Conservation (phyloP, 2,113 vertebrate species). For the Ramphastos sulfuratus region DNA sequence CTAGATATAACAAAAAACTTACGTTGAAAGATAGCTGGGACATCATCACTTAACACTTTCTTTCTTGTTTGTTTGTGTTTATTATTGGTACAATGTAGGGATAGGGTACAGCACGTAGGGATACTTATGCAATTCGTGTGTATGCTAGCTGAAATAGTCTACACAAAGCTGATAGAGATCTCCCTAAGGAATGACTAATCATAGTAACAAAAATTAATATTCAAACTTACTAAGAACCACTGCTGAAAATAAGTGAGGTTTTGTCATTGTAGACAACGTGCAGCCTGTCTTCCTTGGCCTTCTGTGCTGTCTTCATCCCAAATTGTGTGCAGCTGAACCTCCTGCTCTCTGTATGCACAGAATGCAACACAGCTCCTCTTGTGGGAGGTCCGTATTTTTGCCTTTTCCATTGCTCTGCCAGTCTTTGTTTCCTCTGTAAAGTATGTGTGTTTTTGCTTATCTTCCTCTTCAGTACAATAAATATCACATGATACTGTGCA, state of each 20-base stretch:
- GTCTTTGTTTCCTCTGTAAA: neutral
- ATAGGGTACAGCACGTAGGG: too few relatives aligned
- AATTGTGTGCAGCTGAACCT: neutral
- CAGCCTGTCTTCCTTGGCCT: neutral
- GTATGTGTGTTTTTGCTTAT: neutral
- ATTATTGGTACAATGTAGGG: neutral
- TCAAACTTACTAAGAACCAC: neutral
- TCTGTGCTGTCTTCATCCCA: neutral
- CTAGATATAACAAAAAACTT: neutral
- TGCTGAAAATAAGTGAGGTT: neutral
- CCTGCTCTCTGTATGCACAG: neutral
- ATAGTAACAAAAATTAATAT: neutral
- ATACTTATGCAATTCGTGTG: neutral
- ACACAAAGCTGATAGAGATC: neutral
- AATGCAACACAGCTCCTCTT: neutral
- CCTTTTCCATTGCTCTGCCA: neutral
- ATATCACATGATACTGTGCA: accelerated
- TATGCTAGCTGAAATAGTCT: neutral
- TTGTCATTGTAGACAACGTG: neutral
- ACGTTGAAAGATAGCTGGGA: neutral
- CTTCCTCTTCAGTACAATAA: neutral
- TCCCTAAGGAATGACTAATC: neutral
- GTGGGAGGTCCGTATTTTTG: accelerated
- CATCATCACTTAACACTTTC: neutral
- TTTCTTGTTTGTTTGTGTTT: neutral